phyloP scores from a whole-genome alignment of 2,113 vertebrate species.

The Zootoca vivipara region DNA sequence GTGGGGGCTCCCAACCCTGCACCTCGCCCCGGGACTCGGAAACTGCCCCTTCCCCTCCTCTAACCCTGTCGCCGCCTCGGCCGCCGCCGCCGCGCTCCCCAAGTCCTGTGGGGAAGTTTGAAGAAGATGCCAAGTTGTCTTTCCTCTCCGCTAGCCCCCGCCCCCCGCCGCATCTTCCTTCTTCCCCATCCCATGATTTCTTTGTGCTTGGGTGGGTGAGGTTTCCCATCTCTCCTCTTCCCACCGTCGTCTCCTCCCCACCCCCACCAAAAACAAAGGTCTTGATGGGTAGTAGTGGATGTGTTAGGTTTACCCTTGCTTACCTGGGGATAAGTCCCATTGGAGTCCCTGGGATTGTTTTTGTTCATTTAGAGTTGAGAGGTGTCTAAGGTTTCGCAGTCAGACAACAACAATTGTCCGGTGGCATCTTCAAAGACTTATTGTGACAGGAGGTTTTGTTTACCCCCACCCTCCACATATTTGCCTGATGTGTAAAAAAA shows the following conservation, averaged over 20 bases:
- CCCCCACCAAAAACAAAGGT: too few relatives aligned
- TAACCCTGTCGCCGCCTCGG: too few relatives aligned
- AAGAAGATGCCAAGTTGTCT: background rate
- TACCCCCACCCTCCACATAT: too few relatives aligned
- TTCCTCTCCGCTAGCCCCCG: background rate
- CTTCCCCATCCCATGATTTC: background rate
- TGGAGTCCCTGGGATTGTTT: too few relatives aligned
- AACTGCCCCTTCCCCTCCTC: background rate
- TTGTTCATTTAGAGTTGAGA: background rate
- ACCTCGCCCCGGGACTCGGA: background rate
- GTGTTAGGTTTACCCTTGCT: too few relatives aligned
- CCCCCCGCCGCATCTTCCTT: background rate
- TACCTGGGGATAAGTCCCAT: background rate
- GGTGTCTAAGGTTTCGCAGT: too few relatives aligned
- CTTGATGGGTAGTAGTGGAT: too few relatives aligned
- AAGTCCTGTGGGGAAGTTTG: background rate
- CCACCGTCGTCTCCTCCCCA: background rate
- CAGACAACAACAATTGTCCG: too few relatives aligned
- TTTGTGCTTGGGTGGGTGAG: background rate
- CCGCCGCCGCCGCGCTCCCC: background rate
- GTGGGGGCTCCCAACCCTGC: background rate
- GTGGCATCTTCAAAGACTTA: background rate
- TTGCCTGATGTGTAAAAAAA: background rate
- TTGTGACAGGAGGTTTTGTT: background rate
- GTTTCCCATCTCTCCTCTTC: background rate